Conservation (phyloP, 1,140 invertebrate genomes). For the Babylonia areolata region DNA sequence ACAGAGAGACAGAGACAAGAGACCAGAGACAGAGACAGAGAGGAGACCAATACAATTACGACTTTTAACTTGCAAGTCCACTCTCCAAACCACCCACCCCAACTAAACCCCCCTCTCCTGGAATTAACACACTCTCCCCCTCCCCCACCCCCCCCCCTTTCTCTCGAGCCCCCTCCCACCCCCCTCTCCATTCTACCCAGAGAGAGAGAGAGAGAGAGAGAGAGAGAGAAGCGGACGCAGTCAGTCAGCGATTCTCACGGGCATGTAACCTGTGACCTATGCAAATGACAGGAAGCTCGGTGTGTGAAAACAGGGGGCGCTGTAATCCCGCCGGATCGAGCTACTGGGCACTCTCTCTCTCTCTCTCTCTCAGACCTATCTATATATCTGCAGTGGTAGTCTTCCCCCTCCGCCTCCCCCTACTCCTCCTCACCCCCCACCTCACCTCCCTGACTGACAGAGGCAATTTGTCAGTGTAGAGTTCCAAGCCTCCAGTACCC, state of each 20-base stretch:
- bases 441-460: not conserved
- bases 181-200: no score
- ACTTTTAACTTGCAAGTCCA: no score
- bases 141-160: no score
- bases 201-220: conserved; percentile 8
- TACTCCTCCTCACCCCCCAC: not conserved
- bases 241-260: not conserved
- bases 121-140: no score
- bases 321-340: not conserved
- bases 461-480: conserved; percentile 24
- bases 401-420: not conserved
- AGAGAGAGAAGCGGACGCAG: conserved; percentile 8
- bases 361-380: no score
- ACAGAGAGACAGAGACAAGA: not conserved
- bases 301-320: conserved; percentile 22
- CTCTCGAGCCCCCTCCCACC: no score
- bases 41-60: no score
- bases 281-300: conserved; percentile 19
- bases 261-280: conserved; percentile 16
- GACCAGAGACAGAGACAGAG: not conserved
- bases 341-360: no score
- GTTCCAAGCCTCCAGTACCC: not conserved
- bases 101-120: no score
- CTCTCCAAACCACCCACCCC: no score
- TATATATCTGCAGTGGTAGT: not conserved